A percentile compares a stretch with the other conserved stretches of the same genome.
These are phyloP conservation scores for Speoplatyrhinus poulsoni DNA, from an alignment of 2,113 vertebrate genomes.

Conservation along the genomic window DNA sequence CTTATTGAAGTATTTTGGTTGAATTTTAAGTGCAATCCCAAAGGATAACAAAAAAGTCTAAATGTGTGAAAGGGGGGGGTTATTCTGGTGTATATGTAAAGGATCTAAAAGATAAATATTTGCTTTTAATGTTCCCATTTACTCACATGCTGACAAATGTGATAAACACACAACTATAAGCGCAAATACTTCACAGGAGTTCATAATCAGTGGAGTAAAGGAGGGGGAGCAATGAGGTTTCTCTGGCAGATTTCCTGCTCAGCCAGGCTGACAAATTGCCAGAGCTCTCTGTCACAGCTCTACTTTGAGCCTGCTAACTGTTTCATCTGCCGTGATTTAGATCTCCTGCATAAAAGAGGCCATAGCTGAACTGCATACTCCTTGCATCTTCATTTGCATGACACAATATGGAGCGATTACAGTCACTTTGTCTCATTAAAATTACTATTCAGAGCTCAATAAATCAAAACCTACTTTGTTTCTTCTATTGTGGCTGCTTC, in stretches of 20 bases:
- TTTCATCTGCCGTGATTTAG: conserved; percentile 72
- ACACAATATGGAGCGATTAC: conserved; percentile 56
- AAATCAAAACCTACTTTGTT: conserved; percentile 59
- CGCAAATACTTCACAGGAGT: conserved; percentile 68
- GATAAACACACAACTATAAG: conserved; percentile 60
- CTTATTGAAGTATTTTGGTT: conserved; percentile 59
- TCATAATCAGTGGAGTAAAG: conserved; percentile 69
- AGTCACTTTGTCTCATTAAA: conserved; percentile 65
- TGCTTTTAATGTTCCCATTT: conserved; percentile 52
- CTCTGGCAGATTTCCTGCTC: conserved; percentile 71
- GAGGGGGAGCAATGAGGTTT: conserved; percentile 68
- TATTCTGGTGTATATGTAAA: conserved; percentile 34
- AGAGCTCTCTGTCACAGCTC: conserved; percentile 67
- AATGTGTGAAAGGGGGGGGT: conserved; percentile 41
- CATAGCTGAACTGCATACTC: conserved; percentile 56
- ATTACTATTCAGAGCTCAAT: conserved; percentile 61
- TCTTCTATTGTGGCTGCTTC: conserved; percentile 2
- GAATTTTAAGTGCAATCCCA: conserved; percentile 42
- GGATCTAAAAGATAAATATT: conserved; percentile 29
- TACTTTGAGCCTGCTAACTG: conserved; percentile 65
- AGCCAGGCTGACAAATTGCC: conserved; percentile 73
- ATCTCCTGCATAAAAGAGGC: conserved; percentile 59
- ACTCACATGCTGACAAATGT: conserved; percentile 59
- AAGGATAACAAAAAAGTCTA: conserved; percentile 41
- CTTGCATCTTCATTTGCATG: conserved; percentile 68